Percentiles rank a stretch among this genome's conserved stretches.
phyloP scores from a whole-genome alignment of 2,888 invertebrate species.

The Notocelia uddmanniana region DNA sequence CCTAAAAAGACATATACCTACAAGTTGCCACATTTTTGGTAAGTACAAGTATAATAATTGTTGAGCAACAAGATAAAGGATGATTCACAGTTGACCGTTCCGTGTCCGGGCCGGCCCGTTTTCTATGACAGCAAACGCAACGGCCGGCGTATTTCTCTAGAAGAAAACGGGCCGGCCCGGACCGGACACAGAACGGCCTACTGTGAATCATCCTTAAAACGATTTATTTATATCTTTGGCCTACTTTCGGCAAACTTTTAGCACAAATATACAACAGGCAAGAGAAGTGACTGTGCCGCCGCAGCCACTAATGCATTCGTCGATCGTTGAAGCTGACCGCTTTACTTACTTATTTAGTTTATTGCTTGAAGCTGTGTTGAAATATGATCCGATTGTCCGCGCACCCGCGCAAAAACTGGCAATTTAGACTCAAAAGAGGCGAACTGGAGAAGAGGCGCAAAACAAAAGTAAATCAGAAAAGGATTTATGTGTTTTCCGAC shows the following conservation, averaged over 20 bases:
- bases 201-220: too few species aligned
- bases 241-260: background rate
- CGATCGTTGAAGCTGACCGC: slow-evolving; percentile 33
- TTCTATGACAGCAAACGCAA: too few species aligned
- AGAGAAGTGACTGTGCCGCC: background rate
- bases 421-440: slow-evolving; percentile 51
- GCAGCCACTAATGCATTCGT: background rate
- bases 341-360: slow-evolving; percentile 45
- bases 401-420: slow-evolving; percentile 48
- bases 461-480: slow-evolving; percentile 37
- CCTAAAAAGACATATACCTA: too few species aligned
- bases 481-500: slow-evolving; percentile 49
- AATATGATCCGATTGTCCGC: slow-evolving; percentile 51
- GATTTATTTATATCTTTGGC: background rate
- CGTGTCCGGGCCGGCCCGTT: too few species aligned
- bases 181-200: too few species aligned
- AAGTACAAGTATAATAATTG: too few species aligned
- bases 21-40: too few species aligned
- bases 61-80: too few species aligned
- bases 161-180: too few species aligned
- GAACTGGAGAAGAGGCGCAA: slow-evolving; percentile 38
- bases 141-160: too few species aligned
- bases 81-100: too few species aligned
- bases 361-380: slow-evolving; percentile 44
- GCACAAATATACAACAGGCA: background rate